Base-by-base conservation (phyloP, 1,140 invertebrate species). In the Pogonomyrmex californicus region DNA sequence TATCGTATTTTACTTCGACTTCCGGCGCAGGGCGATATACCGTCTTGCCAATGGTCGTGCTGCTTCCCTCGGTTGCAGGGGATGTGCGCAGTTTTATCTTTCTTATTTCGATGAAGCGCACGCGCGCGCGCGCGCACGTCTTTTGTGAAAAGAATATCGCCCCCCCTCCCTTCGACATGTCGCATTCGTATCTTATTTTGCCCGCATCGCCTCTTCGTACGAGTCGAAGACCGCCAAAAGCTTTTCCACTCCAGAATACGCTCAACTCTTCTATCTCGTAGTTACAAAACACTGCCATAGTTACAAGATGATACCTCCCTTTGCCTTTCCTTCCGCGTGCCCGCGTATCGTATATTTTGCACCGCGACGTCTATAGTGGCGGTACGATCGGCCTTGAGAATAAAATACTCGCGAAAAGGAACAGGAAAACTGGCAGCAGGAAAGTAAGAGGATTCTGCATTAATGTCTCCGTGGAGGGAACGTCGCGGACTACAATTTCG, bases 291-390 rank as follows among this genome's bases (percentile, higher is more conserved):
- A 51, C 12, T 14, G 49, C 47, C 56, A 5, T 4, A 49, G 75
- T 79, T 85, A 85, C 49, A 38, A 83, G 86, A 87, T 85, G 78
- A 77, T 88, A 65, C 76, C 78, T 23, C 54, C 5, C 10, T 23
- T 66, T 87, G 49, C 12, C 41, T 71, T 70, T 76, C n/a, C 56
- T 51, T 23, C 2, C 23, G 65, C 49, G 6, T 73, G 68, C 66
- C 38, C 3, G 49, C 17, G 12, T 23, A 23, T 58, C 41, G 79
- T 83, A 73, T 60, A 73, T 60, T 47, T 82, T 7, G 30, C 30
- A 38, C n/a, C 10, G 60, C 54, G 38, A 60, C 73, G 73, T 33
- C 41, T 51, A 17, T 30, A 44, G 30, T 6, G 30, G 41, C 41
- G 36, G 30, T 33, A 82, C 60, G 66, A 82, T 83, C 33, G 44